Conservation (phyloP, 64 coral and sea anemone genomes). For the Trachythela sp. region DNA sequence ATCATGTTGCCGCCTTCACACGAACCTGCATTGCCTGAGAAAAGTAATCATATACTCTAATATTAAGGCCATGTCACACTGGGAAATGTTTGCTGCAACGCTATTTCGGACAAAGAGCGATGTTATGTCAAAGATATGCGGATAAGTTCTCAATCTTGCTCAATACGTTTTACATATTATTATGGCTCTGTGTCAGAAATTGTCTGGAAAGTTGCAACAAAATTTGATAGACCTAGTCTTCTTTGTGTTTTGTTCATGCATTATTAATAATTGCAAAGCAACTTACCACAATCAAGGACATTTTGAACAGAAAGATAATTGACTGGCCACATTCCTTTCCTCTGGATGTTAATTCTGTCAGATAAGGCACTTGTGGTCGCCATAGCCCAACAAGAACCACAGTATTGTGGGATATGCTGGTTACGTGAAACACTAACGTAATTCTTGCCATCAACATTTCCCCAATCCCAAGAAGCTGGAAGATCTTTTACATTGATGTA, state of each 20-base stretch:
- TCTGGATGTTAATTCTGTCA: conserved; percentile 85
- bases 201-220: no score
- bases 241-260: no score
- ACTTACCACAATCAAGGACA: conserved; percentile 91
- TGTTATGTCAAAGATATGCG: no score
- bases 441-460: conserved; percentile 66
- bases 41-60: no score
- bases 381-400: conserved; percentile 92
- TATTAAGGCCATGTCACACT: no score
- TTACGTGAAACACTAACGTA: conserved; percentile 92
- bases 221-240: no score
- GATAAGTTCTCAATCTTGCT: no score
- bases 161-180: no score
- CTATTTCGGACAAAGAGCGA: no score
- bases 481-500: conserved; percentile 58
- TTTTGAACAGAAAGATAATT: conserved; percentile 91
- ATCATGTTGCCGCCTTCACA: conserved; percentile 87
- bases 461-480: conserved; percentile 72
- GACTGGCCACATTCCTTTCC: conserved; percentile 82
- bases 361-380: conserved; percentile 92
- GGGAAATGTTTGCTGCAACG: no score
- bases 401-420: conserved; percentile 97
- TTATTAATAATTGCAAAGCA: no score
- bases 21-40: conserved; percentile 67
- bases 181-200: no score